phyloP scores from a whole-genome alignment of 1,140 invertebrate genomes.

The Globodera rostochiensis region DNA sequence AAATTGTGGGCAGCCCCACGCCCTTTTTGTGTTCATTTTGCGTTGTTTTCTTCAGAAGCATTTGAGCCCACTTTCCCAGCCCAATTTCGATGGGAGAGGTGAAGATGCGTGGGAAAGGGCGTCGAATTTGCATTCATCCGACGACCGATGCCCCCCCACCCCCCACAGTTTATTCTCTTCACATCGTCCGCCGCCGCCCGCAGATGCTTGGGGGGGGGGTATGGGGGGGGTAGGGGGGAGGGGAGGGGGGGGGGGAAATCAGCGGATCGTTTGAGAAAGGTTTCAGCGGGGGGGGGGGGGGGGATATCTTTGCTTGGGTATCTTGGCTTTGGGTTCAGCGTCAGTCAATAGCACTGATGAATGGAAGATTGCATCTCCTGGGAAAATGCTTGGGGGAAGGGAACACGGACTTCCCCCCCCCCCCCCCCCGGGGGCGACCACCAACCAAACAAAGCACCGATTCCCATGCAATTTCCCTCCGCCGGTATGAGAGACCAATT shows the following conservation, averaged over 20 bases:
- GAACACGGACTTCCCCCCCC: background rate
- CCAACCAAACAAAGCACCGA: background rate
- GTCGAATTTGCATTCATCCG: background rate
- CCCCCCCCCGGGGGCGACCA: too few species aligned
- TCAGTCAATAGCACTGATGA: background rate
- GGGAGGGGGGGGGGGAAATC: too few species aligned
- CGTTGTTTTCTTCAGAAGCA: background rate
- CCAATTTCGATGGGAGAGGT: background rate
- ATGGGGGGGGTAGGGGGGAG: too few species aligned
- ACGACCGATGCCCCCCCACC: background rate
- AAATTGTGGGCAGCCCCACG: background rate
- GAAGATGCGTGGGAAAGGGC: background rate
- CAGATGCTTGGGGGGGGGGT: background rate
- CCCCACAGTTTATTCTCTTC: background rate
- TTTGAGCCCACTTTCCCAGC: background rate
- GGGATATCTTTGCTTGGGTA: background rate
- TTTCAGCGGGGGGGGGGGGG: background rate
- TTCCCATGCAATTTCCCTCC: slow-evolving; percentile 18
- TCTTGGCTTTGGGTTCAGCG: background rate
- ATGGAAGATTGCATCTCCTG: background rate
- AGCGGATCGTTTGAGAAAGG: background rate
- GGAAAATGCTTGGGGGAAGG: background rate
- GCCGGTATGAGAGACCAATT: background rate
- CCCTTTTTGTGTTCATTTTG: background rate
- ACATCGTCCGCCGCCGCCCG: too few species aligned